Percentiles rank a stretch among this genome's conserved stretches.
Evolutionary conservation across 2,888 invertebrate genomes (phyloP).

Genomic region (Drosophila fungiperda): DNA sequence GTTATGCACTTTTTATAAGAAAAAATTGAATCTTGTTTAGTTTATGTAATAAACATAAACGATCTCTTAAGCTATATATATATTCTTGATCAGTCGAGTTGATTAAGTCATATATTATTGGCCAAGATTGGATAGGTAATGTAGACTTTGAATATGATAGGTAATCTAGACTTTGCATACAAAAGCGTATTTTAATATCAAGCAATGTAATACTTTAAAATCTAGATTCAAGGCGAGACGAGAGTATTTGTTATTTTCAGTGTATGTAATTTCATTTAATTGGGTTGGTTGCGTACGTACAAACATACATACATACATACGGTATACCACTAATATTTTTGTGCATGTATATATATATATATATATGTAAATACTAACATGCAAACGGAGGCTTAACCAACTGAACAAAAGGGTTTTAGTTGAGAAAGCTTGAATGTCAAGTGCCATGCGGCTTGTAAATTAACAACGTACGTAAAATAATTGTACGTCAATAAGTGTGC

Average conservation of each 20-base stretch:
- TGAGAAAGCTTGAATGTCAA: slow-evolving; percentile 15
- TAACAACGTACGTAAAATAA: not conserved
- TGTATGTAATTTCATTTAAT: not conserved
- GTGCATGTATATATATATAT: too few species aligned
- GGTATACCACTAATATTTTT: not conserved
- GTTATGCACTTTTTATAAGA: not conserved
- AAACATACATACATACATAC: not conserved
- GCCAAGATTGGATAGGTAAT: not conserved
- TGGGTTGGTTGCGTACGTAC: not conserved
- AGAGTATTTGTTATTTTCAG: not conserved
- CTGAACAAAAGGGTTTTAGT: slow-evolving; percentile 13
- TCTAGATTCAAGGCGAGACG: not conserved
- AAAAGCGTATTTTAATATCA: not conserved
- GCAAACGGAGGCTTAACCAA: slow-evolving; percentile 8
- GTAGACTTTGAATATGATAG: not conserved
- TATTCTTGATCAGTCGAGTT: not conserved
- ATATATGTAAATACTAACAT: not conserved
- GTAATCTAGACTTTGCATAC: not conserved
- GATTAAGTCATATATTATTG: not conserved
- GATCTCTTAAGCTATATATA: too few species aligned
- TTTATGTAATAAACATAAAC: not conserved
- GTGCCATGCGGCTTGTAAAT: not conserved
- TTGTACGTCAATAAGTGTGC: not conserved
- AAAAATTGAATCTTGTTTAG: too few species aligned
- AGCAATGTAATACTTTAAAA: not conserved